Evolutionary conservation across 2,797 vertebrate genomes (phyloP).

Genomic region (Onychomys arenicola): DNA sequence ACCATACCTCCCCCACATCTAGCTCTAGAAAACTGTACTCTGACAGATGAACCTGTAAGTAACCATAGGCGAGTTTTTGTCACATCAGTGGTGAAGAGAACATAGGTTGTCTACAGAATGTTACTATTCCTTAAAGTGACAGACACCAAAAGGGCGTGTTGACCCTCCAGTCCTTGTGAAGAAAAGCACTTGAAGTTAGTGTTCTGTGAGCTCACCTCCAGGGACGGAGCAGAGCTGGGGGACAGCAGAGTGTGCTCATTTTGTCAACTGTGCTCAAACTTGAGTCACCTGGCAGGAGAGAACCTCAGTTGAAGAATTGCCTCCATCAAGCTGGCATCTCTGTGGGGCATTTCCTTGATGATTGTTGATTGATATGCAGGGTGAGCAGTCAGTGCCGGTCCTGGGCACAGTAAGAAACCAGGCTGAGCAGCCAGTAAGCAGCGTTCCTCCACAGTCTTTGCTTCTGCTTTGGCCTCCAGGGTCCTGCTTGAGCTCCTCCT

Average conservation of each 20-base stretch:
- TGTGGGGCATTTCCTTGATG: not conserved
- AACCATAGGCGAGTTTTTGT: not conserved
- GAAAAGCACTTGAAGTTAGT: not conserved
- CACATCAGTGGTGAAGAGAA: not conserved
- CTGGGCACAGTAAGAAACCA: not conserved
- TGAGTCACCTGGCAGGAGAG: not conserved
- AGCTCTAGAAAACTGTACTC: not conserved
- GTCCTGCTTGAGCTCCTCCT: not conserved
- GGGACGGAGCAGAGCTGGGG: not conserved
- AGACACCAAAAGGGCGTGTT: not conserved
- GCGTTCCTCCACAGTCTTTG: not conserved
- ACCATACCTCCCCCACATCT: too few species aligned
- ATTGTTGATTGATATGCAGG: not conserved
- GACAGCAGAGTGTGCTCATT: not conserved
- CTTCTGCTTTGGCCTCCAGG: not conserved
- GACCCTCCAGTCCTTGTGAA: not conserved
- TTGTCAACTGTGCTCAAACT: not conserved
- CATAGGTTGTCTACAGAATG: not conserved
- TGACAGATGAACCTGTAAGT: not conserved
- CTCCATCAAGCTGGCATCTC: not conserved
- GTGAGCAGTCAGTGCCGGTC: not conserved
- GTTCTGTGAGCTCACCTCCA: slow-evolving; percentile 1
- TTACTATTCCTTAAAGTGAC: not conserved
- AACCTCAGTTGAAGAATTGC: not conserved
- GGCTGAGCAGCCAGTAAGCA: not conserved